Evolutionary conservation across 2,113 vertebrate species (phyloP), one percentile per base, ranked within the genome.

Genomic region (Vombatus ursinus): DNA sequence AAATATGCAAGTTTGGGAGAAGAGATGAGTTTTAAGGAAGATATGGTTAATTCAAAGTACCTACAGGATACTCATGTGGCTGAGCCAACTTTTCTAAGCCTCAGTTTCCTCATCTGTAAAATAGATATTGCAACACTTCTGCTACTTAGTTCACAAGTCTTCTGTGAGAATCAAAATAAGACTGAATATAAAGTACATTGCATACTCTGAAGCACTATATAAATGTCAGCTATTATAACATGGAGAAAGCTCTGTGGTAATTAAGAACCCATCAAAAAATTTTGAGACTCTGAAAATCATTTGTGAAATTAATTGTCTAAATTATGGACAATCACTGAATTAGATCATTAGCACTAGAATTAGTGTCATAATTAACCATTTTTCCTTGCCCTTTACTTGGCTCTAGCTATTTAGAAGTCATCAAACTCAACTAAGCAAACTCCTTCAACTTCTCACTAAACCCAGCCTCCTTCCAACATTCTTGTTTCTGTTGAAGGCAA

Each of bases 271-370:
- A 93, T 93, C 24, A 52, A 54, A 89, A 52, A 93, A 47, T 84
- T 92, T 92, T 50, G 44, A 90, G 31, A 52, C 49, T 84, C n/a
- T 93, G 8, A 7, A 54, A 89, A 11, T 68, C 31, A 22, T 51
- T 16, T 54, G 37, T n/a, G 51, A 68, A 95, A 53, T 8, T 8
- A 48, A 37, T 68, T 53, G 94, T 49, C 95, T 94, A 92, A 89
- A 90, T 95, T 93, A 52, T 23, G 90, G 51, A 90, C 95, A 25
- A 90, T 3, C 77, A 8, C 5, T 90, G 26, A 92, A 77, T 61
- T 92, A 23, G 94, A 47, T 77, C 90, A 48, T 93, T 93, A 93
- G 47, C 53, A 51, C 25, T 95, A 16, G 3, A 28, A 53, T 52
- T 26, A 54, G 11, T 93, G 11, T 50, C 90, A 52, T 84, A 94